These are phyloP conservation scores for Cordylochernes scorpioides DNA, from an alignment of 2,888 invertebrate species.

Conservation along the genomic window DNA sequence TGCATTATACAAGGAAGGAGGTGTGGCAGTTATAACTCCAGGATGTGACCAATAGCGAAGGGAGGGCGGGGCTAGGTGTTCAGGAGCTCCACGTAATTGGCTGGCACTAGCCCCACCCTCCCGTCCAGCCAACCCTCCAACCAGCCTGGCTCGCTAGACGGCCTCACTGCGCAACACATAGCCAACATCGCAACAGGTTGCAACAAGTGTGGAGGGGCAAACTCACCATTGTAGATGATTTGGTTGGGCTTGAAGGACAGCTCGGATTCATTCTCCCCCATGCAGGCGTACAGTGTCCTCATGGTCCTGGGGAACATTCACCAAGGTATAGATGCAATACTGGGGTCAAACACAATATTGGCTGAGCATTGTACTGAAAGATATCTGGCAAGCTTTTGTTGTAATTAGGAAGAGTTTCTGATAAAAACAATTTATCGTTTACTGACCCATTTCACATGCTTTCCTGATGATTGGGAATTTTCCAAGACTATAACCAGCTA, in stretches of 20 bases:
- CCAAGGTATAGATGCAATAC: no score
- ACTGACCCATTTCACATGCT: no score
- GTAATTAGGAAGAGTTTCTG: not conserved
- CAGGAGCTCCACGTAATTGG: slow-evolving; percentile 27
- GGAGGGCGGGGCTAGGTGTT: no score
- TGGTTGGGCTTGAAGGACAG: slow-evolving; percentile 93
- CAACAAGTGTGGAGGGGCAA: not conserved
- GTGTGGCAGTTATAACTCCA: no score
- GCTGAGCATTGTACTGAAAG: no score
- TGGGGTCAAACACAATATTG: no score
- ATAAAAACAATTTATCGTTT: not conserved
- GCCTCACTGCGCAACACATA: slow-evolving; percentile 34
- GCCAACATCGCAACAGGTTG: not conserved
- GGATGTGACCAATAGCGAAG: no score
- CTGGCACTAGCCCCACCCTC: slow-evolving; percentile 62
- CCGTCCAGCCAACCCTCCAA: slow-evolving; percentile 78
- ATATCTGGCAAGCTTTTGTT: not conserved
- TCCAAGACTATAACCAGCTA: no score
- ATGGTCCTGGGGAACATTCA: slow-evolving; percentile 27
- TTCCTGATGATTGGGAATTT: no score
- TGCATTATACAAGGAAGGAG: no score
- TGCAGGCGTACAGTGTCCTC: slow-evolving; percentile 75
- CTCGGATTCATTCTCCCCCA: slow-evolving; percentile 87
- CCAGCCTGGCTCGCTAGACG: slow-evolving; percentile 90
- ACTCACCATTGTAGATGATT: slow-evolving; percentile 77